Conservation (phyloP, 2,888 invertebrate genomes). For the Frankliniella intonsa region DNA sequence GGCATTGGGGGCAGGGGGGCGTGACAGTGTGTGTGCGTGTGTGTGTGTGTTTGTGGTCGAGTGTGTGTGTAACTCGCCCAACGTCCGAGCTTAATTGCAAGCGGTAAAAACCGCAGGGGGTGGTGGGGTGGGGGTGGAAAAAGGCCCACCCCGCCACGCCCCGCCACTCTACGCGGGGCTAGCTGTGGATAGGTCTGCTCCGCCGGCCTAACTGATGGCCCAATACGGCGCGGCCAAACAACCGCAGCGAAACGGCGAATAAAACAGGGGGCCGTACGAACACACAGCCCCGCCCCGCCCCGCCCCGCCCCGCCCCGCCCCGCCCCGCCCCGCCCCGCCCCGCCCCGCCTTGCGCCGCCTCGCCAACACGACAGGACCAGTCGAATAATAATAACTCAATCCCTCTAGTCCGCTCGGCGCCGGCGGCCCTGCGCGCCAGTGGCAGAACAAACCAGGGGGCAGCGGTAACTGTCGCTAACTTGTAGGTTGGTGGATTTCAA, state of each 20-base stretch:
- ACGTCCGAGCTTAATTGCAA: slow-evolving; percentile 1
- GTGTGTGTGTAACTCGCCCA: background rate
- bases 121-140: background rate
- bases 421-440: background rate
- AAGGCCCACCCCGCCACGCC: background rate
- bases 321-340: too few relatives aligned
- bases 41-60: too few relatives aligned
- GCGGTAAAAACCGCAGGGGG: slow-evolving; percentile 11
- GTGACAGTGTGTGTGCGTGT: background rate
- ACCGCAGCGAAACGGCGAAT: background rate
- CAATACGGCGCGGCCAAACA: background rate
- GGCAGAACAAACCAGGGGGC: background rate
- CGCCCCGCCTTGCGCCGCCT: too few relatives aligned
- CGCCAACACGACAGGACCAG: too few relatives aligned
- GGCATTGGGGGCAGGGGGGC: background rate
- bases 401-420: too few relatives aligned
- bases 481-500: too few relatives aligned
- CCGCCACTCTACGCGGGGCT: background rate
- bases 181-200: background rate
- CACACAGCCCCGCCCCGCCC: too few relatives aligned
- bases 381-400: too few relatives aligned
- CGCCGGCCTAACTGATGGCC: background rate
- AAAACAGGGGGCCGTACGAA: too few relatives aligned
- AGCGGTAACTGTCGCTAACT: background rate
- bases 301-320: too few relatives aligned